phyloP scores from a whole-genome alignment of 2,888 invertebrate species.

The Campoletis raptor region DNA sequence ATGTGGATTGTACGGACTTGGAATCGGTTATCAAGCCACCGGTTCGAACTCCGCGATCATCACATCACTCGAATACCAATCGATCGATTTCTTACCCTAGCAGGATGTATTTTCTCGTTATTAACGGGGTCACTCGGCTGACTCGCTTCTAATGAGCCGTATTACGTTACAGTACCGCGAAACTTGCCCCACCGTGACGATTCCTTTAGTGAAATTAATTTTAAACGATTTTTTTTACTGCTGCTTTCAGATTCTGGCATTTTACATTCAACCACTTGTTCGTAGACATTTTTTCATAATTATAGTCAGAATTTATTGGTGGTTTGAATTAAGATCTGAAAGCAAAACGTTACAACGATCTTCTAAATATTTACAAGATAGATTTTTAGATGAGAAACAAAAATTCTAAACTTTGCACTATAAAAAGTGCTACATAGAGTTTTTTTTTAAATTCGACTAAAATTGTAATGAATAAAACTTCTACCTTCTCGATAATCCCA shows the following conservation, averaged over 20 bases:
- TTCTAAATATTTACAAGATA: background rate
- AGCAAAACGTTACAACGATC: background rate
- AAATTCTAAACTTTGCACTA: background rate
- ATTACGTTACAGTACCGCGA: slow-evolving; percentile 54
- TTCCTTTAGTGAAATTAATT: background rate
- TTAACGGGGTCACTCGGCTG: slow-evolving; percentile 81
- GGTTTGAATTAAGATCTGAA: background rate
- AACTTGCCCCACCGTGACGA: slow-evolving; percentile 27
- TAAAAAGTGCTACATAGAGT: background rate
- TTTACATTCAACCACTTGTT: background rate
- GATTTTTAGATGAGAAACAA: background rate
- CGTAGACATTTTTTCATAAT: background rate
- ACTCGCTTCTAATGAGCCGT: slow-evolving; percentile 71
- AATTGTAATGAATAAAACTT: background rate
- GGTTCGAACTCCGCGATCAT: slow-evolving; percentile 74
- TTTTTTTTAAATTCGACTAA: background rate
- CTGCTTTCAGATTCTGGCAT: background rate
- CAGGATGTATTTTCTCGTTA: slow-evolving; percentile 79
- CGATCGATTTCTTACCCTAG: slow-evolving; percentile 75
- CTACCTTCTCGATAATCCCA: too few relatives aligned
- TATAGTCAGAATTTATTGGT: too few relatives aligned
- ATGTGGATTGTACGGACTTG: slow-evolving; percentile 62
- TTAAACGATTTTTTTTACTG: background rate
- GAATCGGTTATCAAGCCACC: slow-evolving; percentile 79
- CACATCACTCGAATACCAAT: slow-evolving; percentile 79